These are phyloP conservation scores for Busseola fusca DNA, from an alignment of 2,888 invertebrate species.

Conservation along the genomic window DNA sequence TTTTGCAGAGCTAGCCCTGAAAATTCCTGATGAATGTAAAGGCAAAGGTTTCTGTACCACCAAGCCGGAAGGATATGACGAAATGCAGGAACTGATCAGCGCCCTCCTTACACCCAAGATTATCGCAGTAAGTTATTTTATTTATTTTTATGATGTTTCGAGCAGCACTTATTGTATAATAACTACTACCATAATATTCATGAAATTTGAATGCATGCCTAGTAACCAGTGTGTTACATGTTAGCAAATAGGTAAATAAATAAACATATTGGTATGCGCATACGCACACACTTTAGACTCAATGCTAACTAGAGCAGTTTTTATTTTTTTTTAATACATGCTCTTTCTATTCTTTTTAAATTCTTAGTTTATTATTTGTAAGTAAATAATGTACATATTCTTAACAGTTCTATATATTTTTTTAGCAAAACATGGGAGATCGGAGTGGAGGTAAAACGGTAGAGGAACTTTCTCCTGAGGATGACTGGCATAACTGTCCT, in stretches of 20 bases:
- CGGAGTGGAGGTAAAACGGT: neutral
- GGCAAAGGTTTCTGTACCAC: constrained; percentile 37
- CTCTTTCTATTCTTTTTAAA: neutral
- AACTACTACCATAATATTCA: neutral
- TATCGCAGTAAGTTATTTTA: constrained; percentile 35
- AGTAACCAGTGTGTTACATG: neutral
- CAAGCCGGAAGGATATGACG: constrained; percentile 48
- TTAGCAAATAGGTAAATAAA: neutral
- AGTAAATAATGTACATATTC: neutral
- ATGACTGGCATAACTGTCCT: constrained; percentile 48
- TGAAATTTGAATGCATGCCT: neutral
- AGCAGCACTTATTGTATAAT: neutral
- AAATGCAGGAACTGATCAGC: constrained; percentile 15
- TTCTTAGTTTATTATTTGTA: neutral
- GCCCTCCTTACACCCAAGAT: constrained; percentile 14
- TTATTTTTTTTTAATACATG: neutral
- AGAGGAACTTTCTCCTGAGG: constrained; percentile 15
- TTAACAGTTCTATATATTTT: neutral
- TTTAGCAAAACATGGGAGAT: constrained; percentile 36
- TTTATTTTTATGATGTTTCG: neutral
- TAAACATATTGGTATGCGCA: neutral
- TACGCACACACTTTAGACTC: neutral
- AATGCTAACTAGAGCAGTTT: neutral
- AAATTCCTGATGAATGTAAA: constrained; percentile 40
- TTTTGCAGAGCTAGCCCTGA: constrained; percentile 22